A percentile compares a stretch with the other conserved stretches of the same genome.
Evolutionary conservation across 2,113 vertebrate genomes (phyloP).

Genomic region (Rhynchomys soricoides): DNA sequence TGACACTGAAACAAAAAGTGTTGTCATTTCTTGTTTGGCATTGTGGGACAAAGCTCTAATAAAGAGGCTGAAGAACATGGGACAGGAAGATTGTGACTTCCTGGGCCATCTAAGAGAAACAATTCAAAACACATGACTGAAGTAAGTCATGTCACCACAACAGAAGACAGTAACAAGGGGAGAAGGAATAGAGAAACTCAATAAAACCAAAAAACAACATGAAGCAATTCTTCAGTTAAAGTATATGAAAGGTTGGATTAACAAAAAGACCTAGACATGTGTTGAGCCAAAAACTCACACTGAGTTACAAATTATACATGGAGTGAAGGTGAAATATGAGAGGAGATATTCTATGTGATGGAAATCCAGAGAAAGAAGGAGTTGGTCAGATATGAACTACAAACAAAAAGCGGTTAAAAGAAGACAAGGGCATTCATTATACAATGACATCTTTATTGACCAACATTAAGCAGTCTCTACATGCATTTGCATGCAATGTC

Average conservation of each 20-base stretch:
- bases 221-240: neutral
- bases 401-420: neutral
- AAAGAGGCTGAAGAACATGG: neutral
- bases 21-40: neutral
- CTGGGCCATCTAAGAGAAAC: neutral
- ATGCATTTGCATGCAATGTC: neutral
- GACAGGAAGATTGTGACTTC: neutral
- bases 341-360: neutral
- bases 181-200: neutral
- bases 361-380: neutral
- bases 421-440: neutral
- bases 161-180: neutral
- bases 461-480: neutral
- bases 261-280: neutral
- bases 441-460: neutral
- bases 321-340: neutral
- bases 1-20: neutral
- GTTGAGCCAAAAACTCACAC: neutral
- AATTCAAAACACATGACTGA: neutral
- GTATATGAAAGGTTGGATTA: neutral
- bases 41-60: neutral
- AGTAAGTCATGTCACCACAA: neutral
- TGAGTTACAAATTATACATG: neutral
- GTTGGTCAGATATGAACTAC: neutral
- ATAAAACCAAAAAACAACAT: neutral